Percentiles rank a stretch among this genome's conserved stretches.
Evolutionary conservation across 2,888 invertebrate genomes (phyloP).

Genomic region (Patella caerulea): DNA sequence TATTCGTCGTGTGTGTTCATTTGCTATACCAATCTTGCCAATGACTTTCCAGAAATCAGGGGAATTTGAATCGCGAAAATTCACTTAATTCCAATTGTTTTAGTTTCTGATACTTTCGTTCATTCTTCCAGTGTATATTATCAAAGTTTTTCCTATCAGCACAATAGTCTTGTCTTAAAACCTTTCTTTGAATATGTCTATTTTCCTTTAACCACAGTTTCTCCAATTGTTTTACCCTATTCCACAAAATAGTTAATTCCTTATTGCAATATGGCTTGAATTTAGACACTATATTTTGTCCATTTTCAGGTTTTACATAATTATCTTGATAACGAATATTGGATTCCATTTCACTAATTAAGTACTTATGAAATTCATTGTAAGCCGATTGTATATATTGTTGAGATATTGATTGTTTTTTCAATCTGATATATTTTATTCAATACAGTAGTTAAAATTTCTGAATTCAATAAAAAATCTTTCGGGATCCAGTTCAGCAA

Average conservation of each 20-base stretch:
- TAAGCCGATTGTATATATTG: background rate
- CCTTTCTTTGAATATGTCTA: too few relatives aligned
- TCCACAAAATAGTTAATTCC: background rate
- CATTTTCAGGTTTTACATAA: background rate
- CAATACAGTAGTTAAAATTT: background rate
- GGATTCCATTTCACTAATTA: background rate
- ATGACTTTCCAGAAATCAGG: too few relatives aligned
- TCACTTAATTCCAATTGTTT: too few relatives aligned
- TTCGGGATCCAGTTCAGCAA: background rate
- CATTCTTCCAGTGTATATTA: too few relatives aligned
- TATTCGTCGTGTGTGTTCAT: too few relatives aligned
- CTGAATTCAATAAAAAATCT: background rate
- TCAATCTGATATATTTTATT: background rate
- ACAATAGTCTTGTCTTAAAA: too few relatives aligned
- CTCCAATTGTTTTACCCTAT: background rate
- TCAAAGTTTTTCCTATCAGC: too few relatives aligned
- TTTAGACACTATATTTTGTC: background rate
- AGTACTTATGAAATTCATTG: background rate
- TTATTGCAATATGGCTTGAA: background rate
- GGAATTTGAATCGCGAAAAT: too few relatives aligned
- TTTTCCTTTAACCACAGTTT: too few relatives aligned
- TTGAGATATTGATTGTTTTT: background rate
- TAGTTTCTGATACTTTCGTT: too few relatives aligned
- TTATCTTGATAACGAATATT: background rate
- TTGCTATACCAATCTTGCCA: too few relatives aligned